phyloP scores from a whole-genome alignment of 2,113 vertebrate species.

The Ibidorhyncha struthersii region DNA sequence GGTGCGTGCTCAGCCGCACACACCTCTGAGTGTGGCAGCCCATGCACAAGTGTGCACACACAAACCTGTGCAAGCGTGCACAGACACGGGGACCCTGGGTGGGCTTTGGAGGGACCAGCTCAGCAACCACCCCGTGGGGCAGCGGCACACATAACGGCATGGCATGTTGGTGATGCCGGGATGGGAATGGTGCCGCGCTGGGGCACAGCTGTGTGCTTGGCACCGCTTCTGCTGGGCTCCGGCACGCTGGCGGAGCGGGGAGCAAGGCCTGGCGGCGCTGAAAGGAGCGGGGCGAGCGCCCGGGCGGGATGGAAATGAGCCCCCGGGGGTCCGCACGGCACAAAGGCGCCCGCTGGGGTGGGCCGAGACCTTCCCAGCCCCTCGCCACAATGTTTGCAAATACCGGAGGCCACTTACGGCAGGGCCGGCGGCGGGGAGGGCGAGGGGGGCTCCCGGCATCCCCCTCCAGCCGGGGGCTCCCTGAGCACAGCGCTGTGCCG shows the following conservation, averaged over 20 bases:
- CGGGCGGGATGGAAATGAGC: conserved; percentile 64
- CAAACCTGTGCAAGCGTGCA: no score
- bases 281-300: conserved; percentile 1
- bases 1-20: fast-evolving
- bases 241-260: not conserved
- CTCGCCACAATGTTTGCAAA: conserved; percentile 67
- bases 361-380: conserved; percentile 61
- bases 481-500: fast-evolving
- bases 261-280: not conserved
- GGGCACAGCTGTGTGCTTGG: not conserved
- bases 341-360: conserved; percentile 62
- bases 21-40: fast-evolving
- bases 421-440: not conserved
- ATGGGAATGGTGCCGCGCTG: fast-evolving
- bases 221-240: not conserved
- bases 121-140: fast-evolving
- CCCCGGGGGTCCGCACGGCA: not conserved
- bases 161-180: fast-evolving
- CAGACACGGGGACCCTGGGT: not conserved
- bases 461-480: not conserved
- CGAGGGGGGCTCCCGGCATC: not conserved
- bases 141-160: not conserved
- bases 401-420: conserved; percentile 33
- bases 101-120: not conserved
- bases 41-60: fast-evolving